Evolutionary conservation across 2,888 invertebrate genomes (phyloP), one percentile per base, ranked within the genome.

Genomic region (Leptinotarsa juncta): DNA sequence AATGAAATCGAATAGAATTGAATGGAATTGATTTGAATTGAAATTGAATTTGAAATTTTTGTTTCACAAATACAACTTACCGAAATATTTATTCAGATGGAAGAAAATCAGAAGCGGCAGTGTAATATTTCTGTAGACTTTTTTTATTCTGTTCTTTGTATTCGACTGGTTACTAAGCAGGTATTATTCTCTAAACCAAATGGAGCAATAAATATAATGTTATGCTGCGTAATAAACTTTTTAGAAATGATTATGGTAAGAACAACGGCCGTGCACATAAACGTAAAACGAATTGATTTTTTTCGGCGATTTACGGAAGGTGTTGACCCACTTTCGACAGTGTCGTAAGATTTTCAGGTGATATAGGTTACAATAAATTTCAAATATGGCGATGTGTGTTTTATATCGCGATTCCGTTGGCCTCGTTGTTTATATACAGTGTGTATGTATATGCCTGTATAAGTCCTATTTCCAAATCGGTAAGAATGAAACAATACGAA

Each of bases 281-380:
- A 51, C 14, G 50, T 53, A 26, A 51, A 67, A 53, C 50, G 53
- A 53, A 51, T 51, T 53, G 26, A 69, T 69, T 69, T 69, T 69
- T 57, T 53, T 57, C 48, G 57, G 69, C 69, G 57, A 69, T 69
- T 57, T 69, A 69, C 55, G 69, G 69, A 57, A 69, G 57, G 26
- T 62, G 62, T 23, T 73, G 73, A 69, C 73, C 72, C 48, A 50
- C 57, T 67, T 53, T 72, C 57, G 53, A 14, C 67, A 66, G 55
- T 66, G 67, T 72, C 72, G 20, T 67, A 67, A 67, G 66, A 60
- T 67, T 57, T 67, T 66, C 67, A 60, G 62, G 67, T 49, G 50
- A 72, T 57, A 60, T 72, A 60, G 72, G 72, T 57, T 67, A 67
- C 55, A 42, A 60, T 57, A 60, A 69, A 57, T 57, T 55, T 69